Evolutionary conservation across 2,113 vertebrate genomes (phyloP), one percentile per base, ranked within the genome.

Genomic region (Nibea coibor): DNA sequence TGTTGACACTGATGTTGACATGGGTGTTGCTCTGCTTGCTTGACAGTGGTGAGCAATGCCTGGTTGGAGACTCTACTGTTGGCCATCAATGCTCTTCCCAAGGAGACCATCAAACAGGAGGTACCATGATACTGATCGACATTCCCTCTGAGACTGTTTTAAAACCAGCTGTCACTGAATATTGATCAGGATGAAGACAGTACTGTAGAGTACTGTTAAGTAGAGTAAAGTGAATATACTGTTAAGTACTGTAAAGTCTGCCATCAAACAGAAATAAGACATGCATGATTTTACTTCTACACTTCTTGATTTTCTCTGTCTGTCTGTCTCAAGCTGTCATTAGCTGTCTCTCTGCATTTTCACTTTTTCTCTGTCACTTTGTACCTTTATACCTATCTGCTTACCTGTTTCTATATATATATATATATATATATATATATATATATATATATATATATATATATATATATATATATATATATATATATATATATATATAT

Each of bases 41-140:
- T 72, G n/a, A 54, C 93, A 99, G 97, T 96, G 86, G 96, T 99
- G 85, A 97, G 97, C 93, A 97, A 94, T 8, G 96, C 97, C 20
- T 99, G 97, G 97, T 89, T 99, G 86, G 97, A 99, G 88, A 98
- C 97, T 15, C 95, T 99, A 86, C 94, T 99, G 87, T 94, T 94
- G 63, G 96, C 97, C 80, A 96, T 99, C 90, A 96, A 97, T 77
- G 93, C 94, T 80, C 91, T 98, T 84, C 97, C 97, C 73, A 99
- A 97, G 91, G 97, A 99, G 86, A 97, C 96, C 59, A 93, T 98
- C 78, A 96, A 96, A 78, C 97, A 97, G 65, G 97, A 99, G 96
- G 97, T 98, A 94, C n/a, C 14, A 19, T 10, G 15, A 50, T 54
- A 5, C 31, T 68, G n/a, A 63, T 51, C 11, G 14, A 50, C 3